Percentiles rank a stretch among this genome's conserved stretches.
Conservation (phyloP, 2,113 vertebrate genomes). For the Bettongia penicillata region DNA sequence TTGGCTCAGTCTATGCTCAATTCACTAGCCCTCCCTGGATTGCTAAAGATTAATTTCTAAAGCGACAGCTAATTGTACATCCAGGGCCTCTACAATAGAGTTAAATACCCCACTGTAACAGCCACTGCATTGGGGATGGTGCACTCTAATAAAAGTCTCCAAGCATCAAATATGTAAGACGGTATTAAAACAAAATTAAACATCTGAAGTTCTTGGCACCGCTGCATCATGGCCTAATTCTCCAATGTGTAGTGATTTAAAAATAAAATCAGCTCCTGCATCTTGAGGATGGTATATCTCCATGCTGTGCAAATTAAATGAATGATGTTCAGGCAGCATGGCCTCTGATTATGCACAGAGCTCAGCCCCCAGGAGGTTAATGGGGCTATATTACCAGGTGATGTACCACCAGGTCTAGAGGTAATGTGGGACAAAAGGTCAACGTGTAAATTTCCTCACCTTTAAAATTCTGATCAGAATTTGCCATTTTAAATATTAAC, state of each 20-base stretch:
- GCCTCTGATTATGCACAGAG: constrained; percentile 22
- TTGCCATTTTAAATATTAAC: constrained; percentile 16
- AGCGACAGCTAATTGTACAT: constrained; percentile 14
- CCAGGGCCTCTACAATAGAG: neutral
- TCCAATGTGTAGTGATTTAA: constrained; percentile 52
- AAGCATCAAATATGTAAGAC: constrained; percentile 72
- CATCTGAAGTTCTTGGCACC: constrained; percentile 43
- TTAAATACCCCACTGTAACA: constrained; percentile 25
- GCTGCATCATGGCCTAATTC: constrained; percentile 49
- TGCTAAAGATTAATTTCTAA: constrained; percentile 28
- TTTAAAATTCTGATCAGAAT: constrained; percentile 42
- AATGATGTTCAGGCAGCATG: neutral
- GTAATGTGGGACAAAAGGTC: neutral
- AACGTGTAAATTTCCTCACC: constrained; percentile 14
- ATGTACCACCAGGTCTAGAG: neutral
- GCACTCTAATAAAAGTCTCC: constrained; percentile 52
- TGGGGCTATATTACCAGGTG: neutral
- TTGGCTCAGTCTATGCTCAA: neutral
- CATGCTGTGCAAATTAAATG: constrained; percentile 3
- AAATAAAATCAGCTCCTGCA: constrained; percentile 42
- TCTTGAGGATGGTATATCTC: neutral
- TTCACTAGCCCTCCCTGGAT: constrained; percentile 36
- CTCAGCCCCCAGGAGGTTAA: constrained; percentile 1
- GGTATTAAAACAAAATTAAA: constrained; percentile 68
- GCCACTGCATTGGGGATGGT: constrained; percentile 39